Conservation (phyloP, 1,140 invertebrate species). For the Cotesia glomerata region DNA sequence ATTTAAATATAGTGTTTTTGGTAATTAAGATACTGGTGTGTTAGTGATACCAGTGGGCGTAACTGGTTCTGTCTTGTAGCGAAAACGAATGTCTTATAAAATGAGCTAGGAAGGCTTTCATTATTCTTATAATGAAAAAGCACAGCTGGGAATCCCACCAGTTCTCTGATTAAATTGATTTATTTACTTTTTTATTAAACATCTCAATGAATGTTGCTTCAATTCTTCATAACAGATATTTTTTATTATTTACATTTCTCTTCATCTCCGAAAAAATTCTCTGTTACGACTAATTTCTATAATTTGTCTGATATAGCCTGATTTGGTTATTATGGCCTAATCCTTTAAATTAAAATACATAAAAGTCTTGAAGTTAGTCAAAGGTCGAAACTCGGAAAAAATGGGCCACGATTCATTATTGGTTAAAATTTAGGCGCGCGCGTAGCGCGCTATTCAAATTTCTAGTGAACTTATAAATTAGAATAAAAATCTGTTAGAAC, state of each 20-base stretch:
- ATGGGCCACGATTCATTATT: no score
- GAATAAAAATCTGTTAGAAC: no score
- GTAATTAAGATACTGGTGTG: conserved; percentile 26
- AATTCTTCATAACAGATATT: neutral
- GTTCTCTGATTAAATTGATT: conserved; percentile 25
- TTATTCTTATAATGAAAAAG: conserved; percentile 27
- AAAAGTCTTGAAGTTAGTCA: no score
- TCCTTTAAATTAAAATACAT: no score
- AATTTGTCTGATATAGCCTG: neutral
- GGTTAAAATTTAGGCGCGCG: no score
- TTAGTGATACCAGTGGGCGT: conserved; percentile 26
- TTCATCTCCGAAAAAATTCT: neutral
- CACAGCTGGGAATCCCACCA: conserved; percentile 26
- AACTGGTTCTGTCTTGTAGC: conserved; percentile 13
- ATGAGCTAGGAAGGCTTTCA: conserved; percentile 29
- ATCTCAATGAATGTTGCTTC: neutral
- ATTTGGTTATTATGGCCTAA: no score
- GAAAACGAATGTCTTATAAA: conserved; percentile 32
- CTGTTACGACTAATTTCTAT: neutral
- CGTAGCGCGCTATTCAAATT: no score
- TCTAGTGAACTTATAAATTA: no score
- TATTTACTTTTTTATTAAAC: neutral
- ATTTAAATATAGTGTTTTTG: conserved; percentile 15
- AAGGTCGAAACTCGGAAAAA: no score
- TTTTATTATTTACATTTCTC: neutral